phyloP scores from a whole-genome alignment of 1,140 invertebrate genomes.

The Leptonema lineaticorne region DNA sequence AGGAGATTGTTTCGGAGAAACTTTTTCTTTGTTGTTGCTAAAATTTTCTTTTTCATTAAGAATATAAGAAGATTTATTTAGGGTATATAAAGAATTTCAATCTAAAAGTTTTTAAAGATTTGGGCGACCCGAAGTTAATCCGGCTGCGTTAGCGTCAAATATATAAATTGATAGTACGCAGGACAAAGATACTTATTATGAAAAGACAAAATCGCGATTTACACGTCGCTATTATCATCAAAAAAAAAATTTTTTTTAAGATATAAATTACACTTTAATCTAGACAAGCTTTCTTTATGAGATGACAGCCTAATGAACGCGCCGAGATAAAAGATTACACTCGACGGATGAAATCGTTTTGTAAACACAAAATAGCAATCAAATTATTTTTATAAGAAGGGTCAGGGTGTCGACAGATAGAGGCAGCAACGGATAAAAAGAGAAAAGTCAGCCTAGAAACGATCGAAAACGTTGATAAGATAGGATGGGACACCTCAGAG shows the following conservation, averaged over 20 bases:
- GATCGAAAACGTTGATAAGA: too few species aligned
- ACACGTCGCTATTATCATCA: too few species aligned
- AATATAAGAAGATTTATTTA: background rate
- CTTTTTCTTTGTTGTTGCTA: slow-evolving; percentile 7
- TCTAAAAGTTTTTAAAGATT: slow-evolving; percentile 20
- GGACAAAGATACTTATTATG: background rate
- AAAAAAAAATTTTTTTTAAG: too few species aligned
- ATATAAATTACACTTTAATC: background rate
- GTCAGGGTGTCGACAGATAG: too few species aligned
- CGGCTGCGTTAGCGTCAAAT: background rate
- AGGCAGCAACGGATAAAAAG: too few species aligned
- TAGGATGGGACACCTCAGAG: background rate
- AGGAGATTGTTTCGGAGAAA: background rate
- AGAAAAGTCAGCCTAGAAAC: too few species aligned
- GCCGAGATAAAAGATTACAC: slow-evolving; percentile 25
- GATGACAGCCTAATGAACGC: slow-evolving; percentile 4
- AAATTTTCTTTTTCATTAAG: slow-evolving; percentile 16
- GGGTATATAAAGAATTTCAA: slow-evolving; percentile 18
- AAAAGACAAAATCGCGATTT: background rate
- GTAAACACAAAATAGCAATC: slow-evolving; percentile 26
- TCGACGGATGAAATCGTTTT: slow-evolving; percentile 19
- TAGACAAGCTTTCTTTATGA: background rate
- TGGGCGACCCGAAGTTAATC: slow-evolving; percentile 6
- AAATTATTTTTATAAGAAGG: slow-evolving; percentile 19
- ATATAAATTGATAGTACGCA: slow-evolving; percentile 13